Conservation (phyloP, 1,140 invertebrate species). For the Paraescarpia echinospica region DNA sequence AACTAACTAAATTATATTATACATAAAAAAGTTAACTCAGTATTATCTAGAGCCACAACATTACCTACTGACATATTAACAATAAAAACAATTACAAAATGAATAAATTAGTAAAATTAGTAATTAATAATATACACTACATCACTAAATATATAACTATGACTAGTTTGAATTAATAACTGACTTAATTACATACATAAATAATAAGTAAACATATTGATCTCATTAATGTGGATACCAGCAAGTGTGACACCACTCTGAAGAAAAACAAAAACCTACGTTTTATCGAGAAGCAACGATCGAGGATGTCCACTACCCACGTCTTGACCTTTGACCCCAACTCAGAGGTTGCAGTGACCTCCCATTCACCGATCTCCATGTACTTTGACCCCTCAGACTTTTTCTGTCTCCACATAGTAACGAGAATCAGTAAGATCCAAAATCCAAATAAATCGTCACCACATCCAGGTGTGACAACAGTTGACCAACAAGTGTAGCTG, state of each 20-base stretch:
- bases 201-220: too few relatives aligned
- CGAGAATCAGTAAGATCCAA: neutral
- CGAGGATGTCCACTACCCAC: neutral
- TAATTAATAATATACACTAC: too few relatives aligned
- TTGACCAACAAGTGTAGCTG: neutral
- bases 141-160: neutral
- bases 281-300: neutral
- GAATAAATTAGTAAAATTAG: too few relatives aligned
- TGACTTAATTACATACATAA: too few relatives aligned
- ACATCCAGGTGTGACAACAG: neutral
- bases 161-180: neutral
- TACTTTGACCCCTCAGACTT: neutral
- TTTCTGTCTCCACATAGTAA: neutral
- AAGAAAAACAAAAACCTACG: neutral
- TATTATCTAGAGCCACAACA: too few relatives aligned
- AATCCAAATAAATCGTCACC: neutral
- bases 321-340: neutral
- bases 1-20: too few relatives aligned
- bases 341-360: neutral
- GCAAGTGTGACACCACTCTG: neutral
- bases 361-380: neutral
- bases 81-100: too few relatives aligned
- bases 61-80: too few relatives aligned
- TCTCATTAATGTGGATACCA: too few relatives aligned
- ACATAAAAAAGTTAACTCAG: too few relatives aligned